Evolutionary conservation across 2,888 invertebrate species (phyloP), one percentile per base, ranked within the genome.

Genomic region (Hylaea fasciaria): DNA sequence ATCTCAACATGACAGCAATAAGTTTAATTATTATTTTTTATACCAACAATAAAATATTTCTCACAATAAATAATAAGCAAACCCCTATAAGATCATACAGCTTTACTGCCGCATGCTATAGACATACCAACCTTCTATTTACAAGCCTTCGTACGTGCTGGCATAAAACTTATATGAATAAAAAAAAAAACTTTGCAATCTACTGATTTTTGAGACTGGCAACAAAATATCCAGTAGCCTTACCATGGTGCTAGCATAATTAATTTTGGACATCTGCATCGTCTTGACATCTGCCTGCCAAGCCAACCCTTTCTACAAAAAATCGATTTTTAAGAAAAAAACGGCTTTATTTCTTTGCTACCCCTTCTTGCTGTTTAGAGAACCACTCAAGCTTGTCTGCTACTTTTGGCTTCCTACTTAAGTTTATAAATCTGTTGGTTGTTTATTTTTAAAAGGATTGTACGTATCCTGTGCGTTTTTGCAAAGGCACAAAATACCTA

Each of bases 251-350:
- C 5, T 9, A 9, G 7, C 32, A 80, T 84, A 80, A 88, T 87
- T 87, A 86, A 85, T 86, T 81, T 76, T 65, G 67, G 68, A 65
- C 86, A 85, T 85, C 83, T 86, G 85, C 68, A 67, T 49, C 78
- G 70, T 75, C 80, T 79, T 80, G 76, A 72, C 91, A 91, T 87
- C 91, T 90, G 91, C 85, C 76, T 74, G 46, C 63, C 68, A 73
- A 68, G 46, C 63, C 68, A 73, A 68, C 62, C 69, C 67, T 69
- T 62, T 62, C 47, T 44, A 64, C 66, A 71, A 77, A 78, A 80
- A 81, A 73, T 63, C 63, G 64, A 62, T 70, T 70, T 79, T 74
- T 65, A 56, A 69, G 57, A 61, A 74, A 74, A n/a, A 76, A 76
- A 60, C 12, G 44, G 45, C 66, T 57, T 32, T 62, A 60, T 57